Evolutionary conservation across 64 coral and sea anemone genomes (phyloP).

Genomic region (Stylophora pistillata): DNA sequence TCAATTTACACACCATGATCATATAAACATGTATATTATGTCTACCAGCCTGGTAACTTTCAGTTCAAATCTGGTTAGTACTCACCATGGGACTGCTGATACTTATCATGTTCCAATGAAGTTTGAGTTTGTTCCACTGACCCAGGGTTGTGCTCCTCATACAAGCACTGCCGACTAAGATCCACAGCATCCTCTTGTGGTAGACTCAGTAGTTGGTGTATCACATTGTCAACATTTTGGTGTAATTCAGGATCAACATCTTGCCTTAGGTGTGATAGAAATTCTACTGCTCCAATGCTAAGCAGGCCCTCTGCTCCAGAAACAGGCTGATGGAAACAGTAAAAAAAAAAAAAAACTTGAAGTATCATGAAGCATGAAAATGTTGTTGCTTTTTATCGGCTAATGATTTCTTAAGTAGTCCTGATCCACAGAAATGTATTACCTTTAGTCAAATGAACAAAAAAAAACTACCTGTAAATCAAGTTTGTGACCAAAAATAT

Average conservation of each 20-base stretch:
- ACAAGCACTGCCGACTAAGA: conserved; percentile 66
- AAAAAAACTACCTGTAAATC: no score
- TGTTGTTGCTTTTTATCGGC: no score
- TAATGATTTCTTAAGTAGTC: no score
- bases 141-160: conserved; percentile 19
- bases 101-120: background rate
- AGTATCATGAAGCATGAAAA: background rate
- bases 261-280: conserved; percentile 85
- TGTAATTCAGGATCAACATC: conserved; percentile 83
- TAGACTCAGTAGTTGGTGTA: conserved; percentile 79
- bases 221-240: conserved; percentile 80
- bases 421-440: no score
- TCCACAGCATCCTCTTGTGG: conserved; percentile 47
- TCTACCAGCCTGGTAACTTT: background rate
- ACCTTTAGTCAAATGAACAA: no score
- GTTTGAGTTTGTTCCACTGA: background rate
- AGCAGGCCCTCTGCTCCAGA: conserved; percentile 75
- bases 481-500: no score
- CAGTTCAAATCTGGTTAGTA: background rate
- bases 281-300: conserved; percentile 87
- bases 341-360: background rate
- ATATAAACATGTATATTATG: no score
- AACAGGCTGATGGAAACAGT: conserved; percentile 39
- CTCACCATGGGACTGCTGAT: background rate
- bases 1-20: no score